Percentiles rank a stretch among this genome's conserved stretches.
These are phyloP conservation scores for Drosophila putrida DNA, from an alignment of 2,888 invertebrate genomes.

Conservation along the genomic window DNA sequence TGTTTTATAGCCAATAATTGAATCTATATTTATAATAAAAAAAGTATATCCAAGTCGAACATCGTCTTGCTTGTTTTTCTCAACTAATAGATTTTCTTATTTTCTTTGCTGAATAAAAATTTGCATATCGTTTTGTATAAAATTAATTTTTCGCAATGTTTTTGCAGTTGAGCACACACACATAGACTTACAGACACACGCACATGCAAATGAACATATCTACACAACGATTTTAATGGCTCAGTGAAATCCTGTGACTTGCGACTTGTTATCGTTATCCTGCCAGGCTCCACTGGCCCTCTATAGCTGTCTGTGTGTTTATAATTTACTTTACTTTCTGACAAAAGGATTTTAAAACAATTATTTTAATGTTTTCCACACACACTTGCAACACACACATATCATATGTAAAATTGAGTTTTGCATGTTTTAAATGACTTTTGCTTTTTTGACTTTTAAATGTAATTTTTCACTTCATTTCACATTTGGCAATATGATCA, in stretches of 20 bases:
- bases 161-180: conserved; percentile 63
- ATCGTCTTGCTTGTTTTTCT: conserved; percentile 1
- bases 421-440: conserved; percentile 74
- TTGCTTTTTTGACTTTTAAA: conserved; percentile 80
- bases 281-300: conserved; percentile 59
- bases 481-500: conserved; percentile 62
- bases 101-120: conserved; percentile 52
- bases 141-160: conserved; percentile 75
- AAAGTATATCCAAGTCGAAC: conserved; percentile 33
- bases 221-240: conserved; percentile 62
- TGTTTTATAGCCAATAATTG: conserved; percentile 1
- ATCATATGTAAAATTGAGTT: conserved; percentile 69
- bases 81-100: conserved; percentile 63
- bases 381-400: conserved; percentile 43
- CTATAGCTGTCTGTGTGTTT: conserved; percentile 52
- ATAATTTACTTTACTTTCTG: conserved; percentile 82
- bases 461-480: conserved; percentile 80
- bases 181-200: conserved; percentile 29
- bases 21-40: neutral
- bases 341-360: conserved; percentile 81
- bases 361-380: conserved; percentile 79
- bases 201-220: neutral
- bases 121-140: conserved; percentile 68
- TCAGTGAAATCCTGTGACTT: conserved; percentile 73
- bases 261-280: conserved; percentile 79